Percentiles rank a stretch among this genome's conserved stretches.
Conservation (phyloP, 2,113 vertebrate species). For the Erythrolamprus reginae region DNA sequence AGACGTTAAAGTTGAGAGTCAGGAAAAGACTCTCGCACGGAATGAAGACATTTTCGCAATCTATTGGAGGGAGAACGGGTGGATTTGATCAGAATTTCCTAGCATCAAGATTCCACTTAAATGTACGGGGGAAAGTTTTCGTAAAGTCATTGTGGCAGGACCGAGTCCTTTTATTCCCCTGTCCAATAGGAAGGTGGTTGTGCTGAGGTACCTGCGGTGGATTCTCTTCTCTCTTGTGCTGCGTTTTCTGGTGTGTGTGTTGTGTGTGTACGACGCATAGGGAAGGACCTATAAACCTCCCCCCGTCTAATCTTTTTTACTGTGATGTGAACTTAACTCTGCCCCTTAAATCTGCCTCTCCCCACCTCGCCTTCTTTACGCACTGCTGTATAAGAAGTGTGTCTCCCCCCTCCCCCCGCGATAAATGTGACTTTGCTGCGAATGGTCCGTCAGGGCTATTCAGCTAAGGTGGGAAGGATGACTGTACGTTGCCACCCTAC, state of each 20-base stretch:
- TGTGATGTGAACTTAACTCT: background rate
- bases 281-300: background rate
- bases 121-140: background rate
- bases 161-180: accelerated
- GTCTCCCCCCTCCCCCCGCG: background rate
- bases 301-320: background rate
- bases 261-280: background rate
- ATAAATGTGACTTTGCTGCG: background rate
- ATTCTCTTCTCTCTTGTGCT: background rate
- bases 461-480: background rate
- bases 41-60: background rate
- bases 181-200: background rate
- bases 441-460: background rate
- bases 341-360: background rate
- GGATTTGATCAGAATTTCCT: background rate
- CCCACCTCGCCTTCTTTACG: background rate
- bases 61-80: background rate
- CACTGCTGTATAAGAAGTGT: background rate
- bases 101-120: background rate
- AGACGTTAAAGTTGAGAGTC: background rate
- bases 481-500: background rate
- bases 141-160: background rate
- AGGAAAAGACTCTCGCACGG: background rate
- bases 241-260: background rate
- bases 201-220: background rate